Evolutionary conservation across 2,888 invertebrate species (phyloP).

Genomic region (Acrobasis consociella): DNA sequence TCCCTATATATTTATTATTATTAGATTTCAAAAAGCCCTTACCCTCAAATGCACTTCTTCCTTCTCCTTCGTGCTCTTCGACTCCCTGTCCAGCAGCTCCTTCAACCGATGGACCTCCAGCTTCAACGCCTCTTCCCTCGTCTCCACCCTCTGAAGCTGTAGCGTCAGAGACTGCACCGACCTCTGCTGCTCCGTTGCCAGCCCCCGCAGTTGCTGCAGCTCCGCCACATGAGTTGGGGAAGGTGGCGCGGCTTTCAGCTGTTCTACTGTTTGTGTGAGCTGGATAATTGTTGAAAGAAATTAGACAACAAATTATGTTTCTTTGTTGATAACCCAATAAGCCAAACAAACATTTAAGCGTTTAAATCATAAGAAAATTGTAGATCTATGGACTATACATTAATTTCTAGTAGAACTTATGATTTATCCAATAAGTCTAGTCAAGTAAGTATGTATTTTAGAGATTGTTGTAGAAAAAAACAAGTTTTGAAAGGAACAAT

Average conservation of each 20-base stretch:
- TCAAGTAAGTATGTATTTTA: too few species aligned
- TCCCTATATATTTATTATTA: too few species aligned
- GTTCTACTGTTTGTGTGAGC: slow-evolving; percentile 59
- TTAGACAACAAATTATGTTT: too few species aligned
- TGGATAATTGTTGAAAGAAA: slow-evolving; percentile 31
- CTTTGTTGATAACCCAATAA: too few species aligned
- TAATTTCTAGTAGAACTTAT: too few species aligned
- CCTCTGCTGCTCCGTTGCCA: slow-evolving; percentile 83
- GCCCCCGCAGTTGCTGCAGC: slow-evolving; percentile 67
- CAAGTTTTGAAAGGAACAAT: too few species aligned
- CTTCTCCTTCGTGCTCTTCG: slow-evolving; percentile 58
- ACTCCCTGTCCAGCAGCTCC: slow-evolving; percentile 76
- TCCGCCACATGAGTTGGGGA: slow-evolving; percentile 63
- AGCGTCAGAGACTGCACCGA: slow-evolving; percentile 77
- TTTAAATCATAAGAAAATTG: too few species aligned
- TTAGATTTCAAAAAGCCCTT: slow-evolving; percentile 6
- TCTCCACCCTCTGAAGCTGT: slow-evolving; percentile 77
- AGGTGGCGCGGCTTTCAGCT: slow-evolving; percentile 54
- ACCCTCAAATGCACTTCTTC: slow-evolving; percentile 65
- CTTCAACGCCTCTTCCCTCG: slow-evolving; percentile 77
- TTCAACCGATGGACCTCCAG: slow-evolving; percentile 69
- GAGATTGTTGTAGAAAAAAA: too few species aligned
- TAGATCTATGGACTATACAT: too few species aligned
- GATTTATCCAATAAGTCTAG: too few species aligned
- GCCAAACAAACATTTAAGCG: too few species aligned